Base-by-base conservation (phyloP, 2,113 vertebrate species). In the zebrafish (Danio rerio) region DNA sequence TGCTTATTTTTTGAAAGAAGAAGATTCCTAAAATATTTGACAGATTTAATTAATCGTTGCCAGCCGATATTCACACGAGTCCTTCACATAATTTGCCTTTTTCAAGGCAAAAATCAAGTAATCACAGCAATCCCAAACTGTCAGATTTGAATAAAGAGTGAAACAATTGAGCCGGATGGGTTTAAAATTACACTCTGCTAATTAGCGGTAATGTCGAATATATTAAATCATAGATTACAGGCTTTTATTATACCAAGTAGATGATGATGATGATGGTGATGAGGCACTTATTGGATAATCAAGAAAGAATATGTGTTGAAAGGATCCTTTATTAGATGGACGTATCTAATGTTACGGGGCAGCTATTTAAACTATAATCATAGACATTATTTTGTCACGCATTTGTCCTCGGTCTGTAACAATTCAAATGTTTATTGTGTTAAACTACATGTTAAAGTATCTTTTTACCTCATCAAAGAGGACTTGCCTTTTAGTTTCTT, bases 351-450 rank as follows among this genome's bases (percentile, higher is more conserved):
- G 79, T 63, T 76, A 84, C n/a, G 78, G 68, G 81, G 86, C 86
- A 85, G 86, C 86, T 86, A 68, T 80, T 87, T 85, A 81, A 73
- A 79, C 72, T 81, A 81, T 75, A 53, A 53, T 70, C 76, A 85
- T 81, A 75, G n/a, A 88, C 85, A 81, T 68, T 80, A 73, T 72
- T 79, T 55, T 87, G 66, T 79, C 55, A 85, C 18, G 43, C 12
- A 31, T 66, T 66, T 82, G 70, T 85, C 81, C 71, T 65, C 69
- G 52, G 66, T 55, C 15, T 76, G 20, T 77, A 68, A 81, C 77
- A 81, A 80, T 84, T 78, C 74, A 71, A 79, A 63, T 81, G 47
- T 82, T 81, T 80, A 59, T 81, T 81, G 66, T 84, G 71, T 80
- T 80, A 71, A 76, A 61, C 62, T 66, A 68, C 70, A 75, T 69